Evolutionary conservation across 37 sponge, comb jelly and placozoan genomes (phyloP).

Genomic region (Ianthella basta): DNA sequence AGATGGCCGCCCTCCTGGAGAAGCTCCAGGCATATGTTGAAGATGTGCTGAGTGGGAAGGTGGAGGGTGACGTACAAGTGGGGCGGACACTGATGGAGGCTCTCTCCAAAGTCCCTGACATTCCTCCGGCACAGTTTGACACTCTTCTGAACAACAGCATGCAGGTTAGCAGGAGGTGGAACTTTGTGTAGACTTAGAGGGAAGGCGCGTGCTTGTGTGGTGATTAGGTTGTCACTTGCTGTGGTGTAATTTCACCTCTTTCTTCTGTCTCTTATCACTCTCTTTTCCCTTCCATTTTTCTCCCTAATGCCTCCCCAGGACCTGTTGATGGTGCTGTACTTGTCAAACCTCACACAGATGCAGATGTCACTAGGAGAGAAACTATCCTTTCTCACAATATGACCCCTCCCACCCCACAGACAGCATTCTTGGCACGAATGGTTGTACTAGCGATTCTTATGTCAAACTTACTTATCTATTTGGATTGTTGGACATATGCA

Average conservation of each 20-base stretch:
- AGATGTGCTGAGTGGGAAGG: constrained; percentile 64
- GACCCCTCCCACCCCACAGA: neutral
- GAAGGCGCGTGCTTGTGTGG: neutral
- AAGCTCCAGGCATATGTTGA: constrained; percentile 63
- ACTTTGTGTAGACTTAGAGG: neutral
- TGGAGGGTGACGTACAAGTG: constrained; percentile 51
- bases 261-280: too few species aligned
- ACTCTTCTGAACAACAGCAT: constrained; percentile 74
- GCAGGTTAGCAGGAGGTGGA: constrained; percentile 58
- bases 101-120: constrained; percentile 68
- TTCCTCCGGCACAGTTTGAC: constrained; percentile 72
- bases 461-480: too few species aligned
- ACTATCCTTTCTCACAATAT: constrained; percentile 30
- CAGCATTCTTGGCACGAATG: too few species aligned
- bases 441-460: too few species aligned
- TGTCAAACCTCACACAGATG: constrained; percentile 76
- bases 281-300: too few species aligned
- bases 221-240: too few species aligned
- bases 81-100: constrained; percentile 78
- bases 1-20: constrained; percentile 45
- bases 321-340: constrained; percentile 81
- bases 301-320: too few species aligned
- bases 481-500: too few species aligned
- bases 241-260: too few species aligned
- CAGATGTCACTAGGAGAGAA: constrained; percentile 81